Base-by-base conservation (phyloP, 2,888 invertebrate species). In the Serrognathus titanus region DNA sequence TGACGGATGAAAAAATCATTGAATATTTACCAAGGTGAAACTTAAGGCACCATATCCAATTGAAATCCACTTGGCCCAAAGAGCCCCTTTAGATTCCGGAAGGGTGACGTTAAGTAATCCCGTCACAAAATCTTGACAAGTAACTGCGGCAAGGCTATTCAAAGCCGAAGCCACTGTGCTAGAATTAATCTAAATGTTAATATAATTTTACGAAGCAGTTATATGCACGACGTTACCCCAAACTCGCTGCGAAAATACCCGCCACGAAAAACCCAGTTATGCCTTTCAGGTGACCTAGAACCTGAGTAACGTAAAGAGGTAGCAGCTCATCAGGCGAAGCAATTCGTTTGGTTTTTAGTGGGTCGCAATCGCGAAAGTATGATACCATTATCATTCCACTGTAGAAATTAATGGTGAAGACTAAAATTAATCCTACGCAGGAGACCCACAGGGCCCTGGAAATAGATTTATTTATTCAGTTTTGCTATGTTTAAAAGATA, bases 91-190 rank as follows among this genome's bases (percentile, higher is more conserved):
- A 12, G 84, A 79, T 53, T 91, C 88, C 0, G 88, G 85, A 62
- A 94, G 77, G 58, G 85, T 84, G 38, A 89, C 83, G 37, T 86
- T 85, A 52, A 89, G 82, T 4, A 88, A 82, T 11, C 89, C 88
- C 31, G 83, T 83, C 0, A 94, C 82, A 55, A 96, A 82, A 77
- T 97, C 97, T 76, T 95, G 90, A 69, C 94, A 87, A 0, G 92
- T 89, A 31, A 96, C 90, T 1, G 97, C 96, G 0, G 97, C 89
- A 60, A 97, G 78, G 0, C 96, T 95, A 72, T 96, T 97, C 55
- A 97, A 76, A 0, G 96, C 96, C n/a, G 95, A 92, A 0, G 96
- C 96, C 4, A 97, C 94, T 5, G 97, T 97, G 67, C 96, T 97
- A 77, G 50, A 79, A 76, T 57, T 37, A 41, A 56, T 38, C 60